Base-by-base conservation (phyloP, 1,140 invertebrate species). In the Diorhabda elongata region DNA sequence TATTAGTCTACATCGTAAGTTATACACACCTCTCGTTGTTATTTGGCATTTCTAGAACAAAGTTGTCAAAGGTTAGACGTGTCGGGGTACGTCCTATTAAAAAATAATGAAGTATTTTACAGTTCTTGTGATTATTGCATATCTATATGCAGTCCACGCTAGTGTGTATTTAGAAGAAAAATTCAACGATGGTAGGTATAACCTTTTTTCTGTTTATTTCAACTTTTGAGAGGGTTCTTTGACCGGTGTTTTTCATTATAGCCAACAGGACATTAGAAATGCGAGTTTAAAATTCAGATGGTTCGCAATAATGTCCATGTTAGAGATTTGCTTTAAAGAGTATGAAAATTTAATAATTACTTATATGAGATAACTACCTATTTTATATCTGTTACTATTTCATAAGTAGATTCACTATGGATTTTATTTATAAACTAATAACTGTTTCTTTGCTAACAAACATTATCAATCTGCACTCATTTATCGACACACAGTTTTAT, bases 141-240 rank as follows among this genome's bases (percentile, higher is more conserved):
- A 73, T 67, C 64, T 76, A 58, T 74, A 67, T 44, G 57, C 76
- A 58, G 82, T 76, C 7, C 71, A 70, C 42, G 84, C 82, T 44
- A 86, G 90, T 72, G 84, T 91, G 61, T 89, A 84, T 80, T 86
- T 89, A 69, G 87, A 92, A 73, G 91, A 92, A 78, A 90, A 88
- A 73, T 92, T 92, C 80, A 77, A 76, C n/a, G 90, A 91, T 81
- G 89, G 90, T 91, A 83, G 89, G 87, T 84, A 57, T 9, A 68
- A 68, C 57, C 58, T 9, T 43, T 59, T 56, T 58, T 64, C 69
- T 70, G 52, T 60, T 67, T 62, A 62, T 7, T 5, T 42, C 42
- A 43, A 66, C 59, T n/a, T 8, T n/a, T 8, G 6, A 4, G 6
- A 52, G 47, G 3, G n/a, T 52, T 52, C 2, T 8, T 8, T 52